Percentiles rank a stretch among this genome's conserved stretches.
phyloP scores from a whole-genome alignment of 1,140 invertebrate species.

The Pseudomyrmex flavicornis region DNA sequence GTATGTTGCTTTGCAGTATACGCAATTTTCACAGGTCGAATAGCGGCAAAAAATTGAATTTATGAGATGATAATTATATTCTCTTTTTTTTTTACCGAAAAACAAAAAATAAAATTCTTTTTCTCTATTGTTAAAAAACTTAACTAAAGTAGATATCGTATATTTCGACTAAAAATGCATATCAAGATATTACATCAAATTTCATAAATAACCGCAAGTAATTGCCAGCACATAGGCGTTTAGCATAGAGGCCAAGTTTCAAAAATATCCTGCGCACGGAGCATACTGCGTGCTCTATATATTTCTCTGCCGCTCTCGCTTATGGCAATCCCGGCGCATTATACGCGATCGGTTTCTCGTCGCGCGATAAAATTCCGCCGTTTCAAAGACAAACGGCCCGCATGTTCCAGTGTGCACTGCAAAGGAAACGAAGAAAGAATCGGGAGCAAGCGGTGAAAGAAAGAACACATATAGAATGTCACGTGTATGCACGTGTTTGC shows the following conservation, averaged over 20 bases:
- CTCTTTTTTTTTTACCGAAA: not conserved
- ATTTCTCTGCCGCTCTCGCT: not conserved
- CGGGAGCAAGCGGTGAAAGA: not conserved
- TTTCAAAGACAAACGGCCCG: slow-evolving; percentile 60
- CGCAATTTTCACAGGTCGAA: not conserved
- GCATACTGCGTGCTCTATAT: not conserved
- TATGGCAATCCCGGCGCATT: slow-evolving; percentile 30
- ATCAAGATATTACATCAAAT: not conserved
- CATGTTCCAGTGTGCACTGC: not conserved
- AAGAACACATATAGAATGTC: not conserved
- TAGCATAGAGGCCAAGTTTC: not conserved
- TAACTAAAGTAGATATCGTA: not conserved
- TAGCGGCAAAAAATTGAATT: not conserved
- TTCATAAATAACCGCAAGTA: slow-evolving; percentile 17
- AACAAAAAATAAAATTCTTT: not conserved
- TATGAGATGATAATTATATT: not conserved
- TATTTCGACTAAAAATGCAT: not conserved
- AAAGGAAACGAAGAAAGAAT: slow-evolving; percentile 21
- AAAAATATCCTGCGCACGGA: slow-evolving; percentile 15
- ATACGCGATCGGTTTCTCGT: slow-evolving; percentile 65
- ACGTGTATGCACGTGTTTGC: not conserved
- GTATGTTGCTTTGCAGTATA: not conserved
- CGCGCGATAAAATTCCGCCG: slow-evolving; percentile 47
- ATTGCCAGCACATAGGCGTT: not conserved
- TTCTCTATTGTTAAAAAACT: not conserved